A percentile compares a stretch with the other conserved stretches of the same genome.
Conservation (phyloP, 2,113 vertebrate genomes). For the Solenodon paradoxus region DNA sequence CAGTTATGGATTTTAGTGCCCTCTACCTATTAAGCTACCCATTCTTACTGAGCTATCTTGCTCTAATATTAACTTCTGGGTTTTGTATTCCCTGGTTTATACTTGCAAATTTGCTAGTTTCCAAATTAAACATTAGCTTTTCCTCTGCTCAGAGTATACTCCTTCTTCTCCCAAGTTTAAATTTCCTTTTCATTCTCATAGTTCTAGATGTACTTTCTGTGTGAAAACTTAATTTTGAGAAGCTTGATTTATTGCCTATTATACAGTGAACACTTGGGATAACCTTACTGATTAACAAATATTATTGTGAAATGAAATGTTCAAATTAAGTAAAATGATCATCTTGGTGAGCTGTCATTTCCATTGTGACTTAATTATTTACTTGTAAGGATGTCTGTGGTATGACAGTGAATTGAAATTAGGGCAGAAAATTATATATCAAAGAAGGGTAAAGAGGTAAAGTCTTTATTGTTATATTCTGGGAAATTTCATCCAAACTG, state of each 20-base stretch:
- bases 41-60: not conserved
- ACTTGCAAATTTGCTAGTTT: conserved; percentile 36
- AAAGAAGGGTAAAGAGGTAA: not conserved
- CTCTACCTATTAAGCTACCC: not conserved
- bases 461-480: conserved; percentile 20
- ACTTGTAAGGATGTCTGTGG: not conserved
- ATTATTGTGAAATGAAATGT: conserved; percentile 24
- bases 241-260: not conserved
- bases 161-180: not conserved
- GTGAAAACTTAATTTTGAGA: conserved; percentile 27
- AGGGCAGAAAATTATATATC: conserved; percentile 24
- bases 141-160: not conserved
- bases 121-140: not conserved
- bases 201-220: not conserved
- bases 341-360: not conserved
- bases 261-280: not conserved
- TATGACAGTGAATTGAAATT: conserved; percentile 6
- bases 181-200: not conserved
- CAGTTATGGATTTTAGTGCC: not conserved
- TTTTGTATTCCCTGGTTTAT: conserved; percentile 28
- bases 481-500: not conserved
- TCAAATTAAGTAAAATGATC: not conserved
- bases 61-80: not conserved
- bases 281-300: not conserved
- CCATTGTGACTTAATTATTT: not conserved